Evolutionary conservation across 2,113 vertebrate species (phyloP), one percentile per base, ranked within the genome.

Genomic region (Syngnathus floridae): DNA sequence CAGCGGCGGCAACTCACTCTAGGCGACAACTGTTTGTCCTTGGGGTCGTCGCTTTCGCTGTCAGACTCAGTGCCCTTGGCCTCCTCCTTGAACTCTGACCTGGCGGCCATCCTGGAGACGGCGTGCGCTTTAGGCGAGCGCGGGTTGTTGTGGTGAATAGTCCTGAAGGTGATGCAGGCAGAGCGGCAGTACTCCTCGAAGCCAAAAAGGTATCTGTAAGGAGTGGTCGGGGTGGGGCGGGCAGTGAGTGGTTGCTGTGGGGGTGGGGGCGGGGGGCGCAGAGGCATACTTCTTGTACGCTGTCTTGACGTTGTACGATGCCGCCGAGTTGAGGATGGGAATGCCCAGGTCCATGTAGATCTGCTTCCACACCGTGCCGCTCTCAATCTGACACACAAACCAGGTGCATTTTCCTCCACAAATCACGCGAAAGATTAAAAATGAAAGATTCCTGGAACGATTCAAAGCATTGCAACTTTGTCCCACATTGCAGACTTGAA

Each of bases 341-440:
- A 99, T 98, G 81, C 97, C 97, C 83, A 99, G 93, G 84, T 99
- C 96, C 89, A 98, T 96, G 92, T 99, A 99, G 92, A 99, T 93
- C 90, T 98, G 97, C 87, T 98, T 99, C 97, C 96, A 99, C 77
- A 98, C 90, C 36, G 95, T 94, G 64, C 95, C 96, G 57, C 95
- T 97, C 76, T 99, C 96, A 70, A 98, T 98, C 96, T 99, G 83
- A 48, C 87, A 69, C 83, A 82, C 62, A 80, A 59, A 21, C 3
- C 26, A 31, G 26, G 26, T 3, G 2, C 26, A 31, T 31, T 31
- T 31, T 31, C 26, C 26, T 31, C 3, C 26, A 31, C 26, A 31
- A 31, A 31, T 31, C 26, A 31, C 26, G 3, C 26, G 2, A 31
- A 31, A 31, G 26, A 31, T 31, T 31, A 3, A 31, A 31, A 31